Conservation (phyloP, 2,888 invertebrate genomes). For the Alviniconcha strummeri region DNA sequence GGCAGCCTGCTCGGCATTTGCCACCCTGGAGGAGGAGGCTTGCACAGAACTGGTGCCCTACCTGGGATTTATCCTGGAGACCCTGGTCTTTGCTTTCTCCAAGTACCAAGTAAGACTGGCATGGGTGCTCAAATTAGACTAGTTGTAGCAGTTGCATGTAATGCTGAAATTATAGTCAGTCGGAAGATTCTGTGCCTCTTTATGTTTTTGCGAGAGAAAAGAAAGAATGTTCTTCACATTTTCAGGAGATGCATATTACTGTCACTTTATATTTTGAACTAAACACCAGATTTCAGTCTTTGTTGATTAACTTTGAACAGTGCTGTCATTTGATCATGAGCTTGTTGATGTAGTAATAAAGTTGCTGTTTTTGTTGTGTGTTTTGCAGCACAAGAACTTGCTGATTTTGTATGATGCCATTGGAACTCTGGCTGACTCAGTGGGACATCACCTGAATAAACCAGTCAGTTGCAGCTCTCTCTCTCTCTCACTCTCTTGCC, state of each 20-base stretch:
- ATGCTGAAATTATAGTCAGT: neutral
- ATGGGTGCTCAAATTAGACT: neutral
- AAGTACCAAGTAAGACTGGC: constrained; percentile 79
- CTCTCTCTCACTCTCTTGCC: too few species aligned
- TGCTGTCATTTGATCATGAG: neutral
- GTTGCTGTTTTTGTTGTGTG: constrained; percentile 11
- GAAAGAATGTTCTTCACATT: too few species aligned
- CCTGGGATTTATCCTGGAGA: constrained; percentile 94
- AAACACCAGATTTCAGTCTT: too few species aligned
- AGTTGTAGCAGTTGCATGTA: neutral
- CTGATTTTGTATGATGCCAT: constrained; percentile 98
- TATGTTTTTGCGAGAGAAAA: too few species aligned
- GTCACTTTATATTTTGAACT: too few species aligned
- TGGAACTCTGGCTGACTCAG: constrained; percentile 98
- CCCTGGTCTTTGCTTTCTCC: constrained; percentile 96
- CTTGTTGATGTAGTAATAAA: neutral
- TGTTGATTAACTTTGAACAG: too few species aligned
- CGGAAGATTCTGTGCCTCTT: too few species aligned
- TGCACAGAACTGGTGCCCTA: constrained; percentile 98
- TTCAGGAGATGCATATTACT: too few species aligned
- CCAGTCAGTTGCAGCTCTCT: constrained; percentile 75
- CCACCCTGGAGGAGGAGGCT: constrained; percentile 98
- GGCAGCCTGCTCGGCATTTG: constrained; percentile 99
- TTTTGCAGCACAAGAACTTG: constrained; percentile 92
- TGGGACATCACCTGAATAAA: constrained; percentile 96